Conservation (phyloP, 1,140 invertebrate species). For the Drosophila sechellia region DNA sequence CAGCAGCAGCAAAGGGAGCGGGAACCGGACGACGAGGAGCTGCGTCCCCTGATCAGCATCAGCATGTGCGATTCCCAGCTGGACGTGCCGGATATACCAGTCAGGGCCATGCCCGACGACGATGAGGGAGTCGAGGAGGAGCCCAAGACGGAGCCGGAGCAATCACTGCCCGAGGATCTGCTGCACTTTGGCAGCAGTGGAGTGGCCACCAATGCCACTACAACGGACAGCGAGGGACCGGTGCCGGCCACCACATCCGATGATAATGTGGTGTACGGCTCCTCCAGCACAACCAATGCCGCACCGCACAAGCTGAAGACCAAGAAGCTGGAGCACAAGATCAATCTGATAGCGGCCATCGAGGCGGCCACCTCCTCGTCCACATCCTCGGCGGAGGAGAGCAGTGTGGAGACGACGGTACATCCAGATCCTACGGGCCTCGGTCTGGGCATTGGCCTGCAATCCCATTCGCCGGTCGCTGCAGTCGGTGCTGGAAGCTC, state of each 20-base stretch:
- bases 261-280: slow-evolving; percentile 56
- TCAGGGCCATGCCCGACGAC: not conserved
- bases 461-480: not conserved
- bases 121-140: slow-evolving; percentile 2
- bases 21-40: slow-evolving; percentile 55
- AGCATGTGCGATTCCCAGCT: slow-evolving; percentile 73
- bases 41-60: slow-evolving; percentile 68
- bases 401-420: slow-evolving; percentile 61
- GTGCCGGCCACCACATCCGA: slow-evolving; percentile 80
- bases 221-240: slow-evolving; percentile 74
- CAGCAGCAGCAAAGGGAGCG: slow-evolving; percentile 36
- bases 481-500: not conserved
- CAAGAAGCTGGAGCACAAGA: slow-evolving; percentile 81
- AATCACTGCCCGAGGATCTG: slow-evolving; percentile 64
- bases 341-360: slow-evolving; percentile 79
- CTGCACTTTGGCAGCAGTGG: slow-evolving; percentile 65
- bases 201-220: slow-evolving; percentile 40
- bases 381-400: slow-evolving; percentile 77
- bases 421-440: slow-evolving; percentile 19
- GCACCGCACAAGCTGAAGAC: slow-evolving; percentile 72
- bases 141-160: slow-evolving; percentile 19
- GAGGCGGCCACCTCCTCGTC: slow-evolving; percentile 81
- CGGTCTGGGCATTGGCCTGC: not conserved
- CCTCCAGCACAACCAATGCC: not conserved
- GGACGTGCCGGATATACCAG: slow-evolving; percentile 24